A percentile compares a stretch with the other conserved stretches of the same genome.
phyloP scores from a whole-genome alignment of 2,113 vertebrate genomes.

The Platichthys stellatus region DNA sequence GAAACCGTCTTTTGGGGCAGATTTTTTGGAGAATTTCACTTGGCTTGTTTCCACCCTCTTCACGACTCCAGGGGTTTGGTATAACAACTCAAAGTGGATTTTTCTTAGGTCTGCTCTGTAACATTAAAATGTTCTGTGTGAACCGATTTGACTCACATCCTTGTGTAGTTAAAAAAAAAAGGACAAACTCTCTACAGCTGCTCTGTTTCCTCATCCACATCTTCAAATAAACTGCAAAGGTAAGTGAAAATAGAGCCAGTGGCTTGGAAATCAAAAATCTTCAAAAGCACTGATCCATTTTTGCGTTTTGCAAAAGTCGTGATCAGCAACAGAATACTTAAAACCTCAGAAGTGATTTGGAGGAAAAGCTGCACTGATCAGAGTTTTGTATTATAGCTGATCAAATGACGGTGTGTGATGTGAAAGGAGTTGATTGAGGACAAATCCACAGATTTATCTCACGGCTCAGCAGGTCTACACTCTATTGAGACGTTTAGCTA shows the following conservation, averaged over 20 bases:
- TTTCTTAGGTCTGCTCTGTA: slow-evolving; percentile 6
- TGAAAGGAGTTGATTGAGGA: not conserved
- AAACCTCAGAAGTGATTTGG: not conserved
- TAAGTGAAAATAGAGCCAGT: slow-evolving; percentile 2
- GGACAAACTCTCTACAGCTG: not conserved
- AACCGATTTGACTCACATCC: not conserved
- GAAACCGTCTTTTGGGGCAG: slow-evolving; percentile 38
- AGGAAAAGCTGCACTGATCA: not conserved
- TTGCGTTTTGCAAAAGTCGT: not conserved
- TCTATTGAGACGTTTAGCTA: not conserved
- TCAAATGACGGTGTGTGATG: not conserved
- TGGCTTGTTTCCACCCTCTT: slow-evolving; percentile 45
- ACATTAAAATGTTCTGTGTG: not conserved
- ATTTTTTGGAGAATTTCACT: slow-evolving; percentile 33
- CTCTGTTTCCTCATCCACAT: slow-evolving; percentile 9
- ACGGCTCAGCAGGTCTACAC: not conserved
- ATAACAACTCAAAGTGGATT: not conserved
- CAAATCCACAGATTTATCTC: not conserved
- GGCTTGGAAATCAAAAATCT: not conserved
- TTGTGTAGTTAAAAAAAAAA: not conserved
- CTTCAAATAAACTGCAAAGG: not conserved
- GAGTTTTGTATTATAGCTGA: not conserved
- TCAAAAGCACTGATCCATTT: not conserved
- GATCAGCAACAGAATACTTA: not conserved
- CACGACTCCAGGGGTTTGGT: slow-evolving; percentile 1